Conservation (phyloP, 2,888 invertebrate species). For the Sarcophaga subvicina region DNA sequence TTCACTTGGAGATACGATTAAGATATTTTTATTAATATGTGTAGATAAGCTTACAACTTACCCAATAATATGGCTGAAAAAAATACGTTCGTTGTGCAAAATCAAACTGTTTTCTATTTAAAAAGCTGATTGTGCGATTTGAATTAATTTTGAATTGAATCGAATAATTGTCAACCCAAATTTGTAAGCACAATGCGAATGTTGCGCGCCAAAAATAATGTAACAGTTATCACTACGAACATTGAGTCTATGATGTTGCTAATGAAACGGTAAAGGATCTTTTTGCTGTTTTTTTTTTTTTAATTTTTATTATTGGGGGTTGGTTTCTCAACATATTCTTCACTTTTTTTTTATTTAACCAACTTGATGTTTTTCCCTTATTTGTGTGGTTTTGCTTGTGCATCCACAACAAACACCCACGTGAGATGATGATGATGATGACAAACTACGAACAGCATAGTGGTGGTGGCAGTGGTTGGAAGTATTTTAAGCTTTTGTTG, state of each 20-base stretch:
- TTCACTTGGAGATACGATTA: too few species aligned
- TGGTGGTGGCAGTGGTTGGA: slow-evolving; percentile 59
- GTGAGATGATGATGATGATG: slow-evolving; percentile 41
- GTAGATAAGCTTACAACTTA: too few species aligned
- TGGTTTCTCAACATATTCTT: slow-evolving; percentile 61
- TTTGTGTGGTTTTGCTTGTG: slow-evolving; percentile 63
- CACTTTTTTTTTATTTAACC: slow-evolving; percentile 47
- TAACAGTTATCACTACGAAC: background rate
- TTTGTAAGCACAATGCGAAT: slow-evolving; percentile 10
- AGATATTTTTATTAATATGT: too few species aligned
- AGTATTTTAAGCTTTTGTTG: slow-evolving; percentile 70
- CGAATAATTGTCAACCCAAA: background rate
- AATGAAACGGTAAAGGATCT: slow-evolving; percentile 59
- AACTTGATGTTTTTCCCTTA: slow-evolving; percentile 55
- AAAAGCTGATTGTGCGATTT: background rate
- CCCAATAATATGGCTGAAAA: too few species aligned
- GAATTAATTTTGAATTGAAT: background rate
- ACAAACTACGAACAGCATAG: slow-evolving; percentile 10
- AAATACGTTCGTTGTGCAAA: too few species aligned
- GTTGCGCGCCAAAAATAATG: slow-evolving; percentile 61
- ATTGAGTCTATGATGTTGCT: slow-evolving; percentile 54
- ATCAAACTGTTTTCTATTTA: too few species aligned
- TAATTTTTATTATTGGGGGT: slow-evolving; percentile 60
- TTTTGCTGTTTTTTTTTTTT: slow-evolving; percentile 54
- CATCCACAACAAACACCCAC: slow-evolving; percentile 65